These are phyloP conservation scores for Ooceraea biroi DNA, from an alignment of 1,140 invertebrate species.

Conservation along the genomic window DNA sequence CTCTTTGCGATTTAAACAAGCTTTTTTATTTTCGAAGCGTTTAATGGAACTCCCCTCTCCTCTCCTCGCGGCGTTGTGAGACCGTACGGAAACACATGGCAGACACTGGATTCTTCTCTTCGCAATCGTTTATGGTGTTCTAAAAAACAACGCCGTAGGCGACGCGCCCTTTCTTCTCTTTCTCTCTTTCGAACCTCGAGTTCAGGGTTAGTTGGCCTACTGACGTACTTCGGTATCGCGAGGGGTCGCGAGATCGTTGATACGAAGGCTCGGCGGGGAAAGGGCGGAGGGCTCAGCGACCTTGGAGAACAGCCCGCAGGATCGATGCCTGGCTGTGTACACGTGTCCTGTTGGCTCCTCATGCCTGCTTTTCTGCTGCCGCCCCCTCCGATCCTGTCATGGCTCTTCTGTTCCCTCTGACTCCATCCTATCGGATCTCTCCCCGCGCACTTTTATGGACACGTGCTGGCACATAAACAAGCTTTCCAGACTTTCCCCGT, in stretches of 20 bases:
- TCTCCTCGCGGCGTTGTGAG: background rate
- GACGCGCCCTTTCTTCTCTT: background rate
- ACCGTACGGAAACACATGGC: background rate
- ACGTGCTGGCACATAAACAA: slow-evolving; percentile 75
- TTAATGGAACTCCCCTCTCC: too few species aligned
- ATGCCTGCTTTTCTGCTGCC: slow-evolving; percentile 44
- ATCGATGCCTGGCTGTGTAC: slow-evolving; percentile 80
- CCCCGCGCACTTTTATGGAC: slow-evolving; percentile 36
- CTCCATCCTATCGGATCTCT: too few species aligned
- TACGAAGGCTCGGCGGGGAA: slow-evolving; percentile 70
- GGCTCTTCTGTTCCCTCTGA: slow-evolving; percentile 55
- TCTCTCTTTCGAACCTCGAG: slow-evolving; percentile 47
- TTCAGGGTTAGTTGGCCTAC: slow-evolving; percentile 80
- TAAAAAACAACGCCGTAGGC: slow-evolving; percentile 22
- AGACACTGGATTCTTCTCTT: background rate
- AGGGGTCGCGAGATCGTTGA: slow-evolving; percentile 84
- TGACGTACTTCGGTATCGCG: slow-evolving; percentile 81
- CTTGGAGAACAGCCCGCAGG: slow-evolving; percentile 79
- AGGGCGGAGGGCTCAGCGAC: slow-evolving; percentile 76
- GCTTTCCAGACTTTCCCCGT: slow-evolving; percentile 64
- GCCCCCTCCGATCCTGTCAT: slow-evolving; percentile 50
- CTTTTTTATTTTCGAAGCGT: too few species aligned
- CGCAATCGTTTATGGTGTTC: slow-evolving; percentile 4
- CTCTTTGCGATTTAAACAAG: slow-evolving; percentile 26
- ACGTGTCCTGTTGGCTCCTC: slow-evolving; percentile 78